Conservation (phyloP, 2,888 invertebrate genomes). For the Drosophila multiciliata region DNA sequence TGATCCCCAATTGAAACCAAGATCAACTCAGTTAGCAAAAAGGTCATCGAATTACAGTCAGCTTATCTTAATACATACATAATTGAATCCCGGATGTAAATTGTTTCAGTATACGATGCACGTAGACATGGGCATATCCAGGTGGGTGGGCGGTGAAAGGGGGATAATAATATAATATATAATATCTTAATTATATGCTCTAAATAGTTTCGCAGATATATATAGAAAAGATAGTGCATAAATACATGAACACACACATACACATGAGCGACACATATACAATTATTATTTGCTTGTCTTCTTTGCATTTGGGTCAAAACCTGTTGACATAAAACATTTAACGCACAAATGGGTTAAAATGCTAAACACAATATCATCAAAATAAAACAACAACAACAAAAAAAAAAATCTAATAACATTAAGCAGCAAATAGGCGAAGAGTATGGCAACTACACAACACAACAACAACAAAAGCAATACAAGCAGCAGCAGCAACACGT, state of each 20-base stretch:
- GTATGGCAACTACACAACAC: constrained; percentile 47
- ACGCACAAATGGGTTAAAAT: constrained; percentile 65
- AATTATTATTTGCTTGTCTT: constrained; percentile 11
- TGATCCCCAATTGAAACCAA: constrained; percentile 43
- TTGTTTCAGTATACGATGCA: constrained; percentile 11
- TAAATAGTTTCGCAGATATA: background rate
- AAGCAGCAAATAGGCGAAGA: constrained; percentile 54
- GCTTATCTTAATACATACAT: constrained; percentile 11
- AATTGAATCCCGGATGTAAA: constrained; percentile 35
- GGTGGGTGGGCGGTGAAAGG: background rate
- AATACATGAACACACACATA: background rate
- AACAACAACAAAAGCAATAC: constrained; percentile 35
- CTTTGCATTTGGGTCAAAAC: constrained; percentile 73
- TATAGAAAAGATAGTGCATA: background rate
- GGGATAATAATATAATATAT: background rate
- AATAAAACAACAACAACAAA: constrained; percentile 30
- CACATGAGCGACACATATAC: background rate
- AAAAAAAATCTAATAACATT: constrained; percentile 62
- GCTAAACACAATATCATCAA: constrained; percentile 60
- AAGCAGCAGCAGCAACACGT: constrained; percentile 41
- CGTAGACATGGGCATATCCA: background rate
- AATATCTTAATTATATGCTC: background rate
- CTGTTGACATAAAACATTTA: constrained; percentile 70
- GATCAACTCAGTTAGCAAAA: constrained; percentile 51
- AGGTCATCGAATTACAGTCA: constrained; percentile 43